phyloP scores from a whole-genome alignment of 2,113 vertebrate species.

The Neogobius melanostomus region DNA sequence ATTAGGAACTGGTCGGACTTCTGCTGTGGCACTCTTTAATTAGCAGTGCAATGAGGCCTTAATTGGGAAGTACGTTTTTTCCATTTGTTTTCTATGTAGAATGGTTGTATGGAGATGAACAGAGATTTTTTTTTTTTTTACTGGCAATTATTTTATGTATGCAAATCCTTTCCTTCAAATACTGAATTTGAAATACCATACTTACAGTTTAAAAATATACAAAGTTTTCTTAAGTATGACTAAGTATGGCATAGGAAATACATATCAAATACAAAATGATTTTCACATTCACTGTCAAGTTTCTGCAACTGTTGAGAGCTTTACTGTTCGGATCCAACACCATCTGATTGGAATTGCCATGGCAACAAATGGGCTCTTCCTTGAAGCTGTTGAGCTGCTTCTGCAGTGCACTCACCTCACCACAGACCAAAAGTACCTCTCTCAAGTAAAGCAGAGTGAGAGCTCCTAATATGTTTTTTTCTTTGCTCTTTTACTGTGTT shows the following conservation, averaged over 20 bases:
- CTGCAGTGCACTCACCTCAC: conserved; percentile 70
- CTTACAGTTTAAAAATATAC: too few relatives aligned
- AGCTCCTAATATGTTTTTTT: conserved; percentile 65
- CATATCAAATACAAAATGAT: not conserved
- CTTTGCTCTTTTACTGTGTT: conserved; percentile 71
- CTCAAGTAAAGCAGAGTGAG: conserved; percentile 67
- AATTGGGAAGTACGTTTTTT: conserved; percentile 57
- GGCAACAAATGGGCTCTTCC: conserved; percentile 71
- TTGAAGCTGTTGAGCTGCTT: conserved; percentile 41
- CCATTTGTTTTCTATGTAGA: conserved; percentile 33
- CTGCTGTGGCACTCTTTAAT: conserved; percentile 85
- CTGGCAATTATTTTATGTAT: not conserved
- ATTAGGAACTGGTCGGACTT: conserved; percentile 83
- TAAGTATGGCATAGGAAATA: not conserved
- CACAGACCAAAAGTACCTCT: conserved; percentile 75
- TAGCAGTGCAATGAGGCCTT: conserved; percentile 79
- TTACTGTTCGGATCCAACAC: conserved; percentile 41
- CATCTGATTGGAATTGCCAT: conserved; percentile 63
- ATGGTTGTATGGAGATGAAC: conserved; percentile 31
- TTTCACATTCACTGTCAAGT: not conserved
- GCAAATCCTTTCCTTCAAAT: too few relatives aligned
- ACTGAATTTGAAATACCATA: too few relatives aligned
- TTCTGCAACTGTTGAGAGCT: conserved; percentile 3
- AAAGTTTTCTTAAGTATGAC: too few relatives aligned
- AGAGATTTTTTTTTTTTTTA: conserved; percentile 25